Conservation (phyloP, 2,888 invertebrate genomes). For the Drosophila eohydei region DNA sequence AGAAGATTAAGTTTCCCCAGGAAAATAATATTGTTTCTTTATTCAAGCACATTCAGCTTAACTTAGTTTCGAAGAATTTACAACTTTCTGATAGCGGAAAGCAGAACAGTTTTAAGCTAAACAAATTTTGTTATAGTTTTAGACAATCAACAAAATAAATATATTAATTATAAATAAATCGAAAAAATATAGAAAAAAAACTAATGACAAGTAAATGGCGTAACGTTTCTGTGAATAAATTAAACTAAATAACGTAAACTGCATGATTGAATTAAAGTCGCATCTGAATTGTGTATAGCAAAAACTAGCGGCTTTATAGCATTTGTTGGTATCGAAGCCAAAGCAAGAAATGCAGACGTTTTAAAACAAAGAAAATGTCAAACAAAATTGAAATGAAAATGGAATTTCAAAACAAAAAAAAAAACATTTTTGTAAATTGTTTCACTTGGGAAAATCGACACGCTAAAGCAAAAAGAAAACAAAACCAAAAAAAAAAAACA, state of each 20-base stretch:
- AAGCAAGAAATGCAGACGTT: conserved; percentile 10
- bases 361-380: conserved; percentile 13
- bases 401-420: conserved; percentile 53
- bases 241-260: conserved; percentile 59
- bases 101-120: conserved; percentile 42
- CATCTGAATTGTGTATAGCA: conserved; percentile 51
- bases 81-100: conserved; percentile 25
- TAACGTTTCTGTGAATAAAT: conserved; percentile 82
- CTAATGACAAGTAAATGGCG: conserved; percentile 81
- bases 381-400: conserved; percentile 30
- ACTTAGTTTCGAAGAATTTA: conserved; percentile 37
- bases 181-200: conserved; percentile 31
- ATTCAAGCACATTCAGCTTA: conserved; percentile 20
- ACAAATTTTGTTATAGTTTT: conserved; percentile 75
- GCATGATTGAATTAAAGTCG: conserved; percentile 44
- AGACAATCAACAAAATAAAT: conserved; percentile 73
- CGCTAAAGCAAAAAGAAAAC: conserved; percentile 71
- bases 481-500: conserved; percentile 41
- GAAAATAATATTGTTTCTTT: not conserved
- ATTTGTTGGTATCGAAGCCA: conserved; percentile 26
- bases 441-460: conserved; percentile 82
- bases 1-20: not conserved
- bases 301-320: conserved; percentile 31
- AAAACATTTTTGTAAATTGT: conserved; percentile 73
- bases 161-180: conserved; percentile 42